Conservation (phyloP, 1,140 invertebrate genomes). For the Arion vulgaris region DNA sequence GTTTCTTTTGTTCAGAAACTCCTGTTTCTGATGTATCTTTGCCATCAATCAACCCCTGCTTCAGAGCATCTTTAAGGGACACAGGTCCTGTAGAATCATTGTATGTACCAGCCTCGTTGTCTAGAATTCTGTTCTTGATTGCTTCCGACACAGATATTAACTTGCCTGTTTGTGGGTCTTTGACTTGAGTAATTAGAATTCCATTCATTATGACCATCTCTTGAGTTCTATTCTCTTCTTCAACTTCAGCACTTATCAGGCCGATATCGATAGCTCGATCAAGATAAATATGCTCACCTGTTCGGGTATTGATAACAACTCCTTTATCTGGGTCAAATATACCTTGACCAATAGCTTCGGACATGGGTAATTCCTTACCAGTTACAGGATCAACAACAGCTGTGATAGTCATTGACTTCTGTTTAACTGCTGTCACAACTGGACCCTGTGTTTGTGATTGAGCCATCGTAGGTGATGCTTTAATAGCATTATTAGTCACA, state of each 20-base stretch:
- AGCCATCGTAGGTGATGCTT: constrained; percentile 50
- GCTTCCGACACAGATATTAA: constrained; percentile 79
- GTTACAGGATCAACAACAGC: constrained; percentile 62
- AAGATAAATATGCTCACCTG: constrained; percentile 61
- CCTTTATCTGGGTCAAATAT: constrained; percentile 64
- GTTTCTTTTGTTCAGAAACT: constrained; percentile 82
- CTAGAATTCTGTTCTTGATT: constrained; percentile 61
- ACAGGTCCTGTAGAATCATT: constrained; percentile 74
- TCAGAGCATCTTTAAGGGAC: constrained; percentile 79
- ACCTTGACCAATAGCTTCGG: constrained; percentile 85
- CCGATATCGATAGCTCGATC: constrained; percentile 80
- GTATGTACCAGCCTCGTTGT: constrained; percentile 76
- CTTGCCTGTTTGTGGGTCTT: constrained; percentile 81
- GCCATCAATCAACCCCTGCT: constrained; percentile 83
- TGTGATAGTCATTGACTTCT: constrained; percentile 74
- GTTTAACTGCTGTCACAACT: constrained; percentile 82
- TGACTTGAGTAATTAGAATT: constrained; percentile 55
- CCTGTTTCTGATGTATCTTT: constrained; percentile 82
- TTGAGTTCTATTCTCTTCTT: constrained; percentile 48
- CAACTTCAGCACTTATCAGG: constrained; percentile 72
- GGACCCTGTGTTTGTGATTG: constrained; percentile 73
- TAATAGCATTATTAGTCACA: constrained; percentile 84
- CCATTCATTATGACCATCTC: constrained; percentile 54
- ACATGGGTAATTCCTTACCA: constrained; percentile 84
- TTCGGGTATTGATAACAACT: constrained; percentile 64